Evolutionary conservation across 2,797 vertebrate species (phyloP).

Genomic region (Sebastolobus altivelis): DNA sequence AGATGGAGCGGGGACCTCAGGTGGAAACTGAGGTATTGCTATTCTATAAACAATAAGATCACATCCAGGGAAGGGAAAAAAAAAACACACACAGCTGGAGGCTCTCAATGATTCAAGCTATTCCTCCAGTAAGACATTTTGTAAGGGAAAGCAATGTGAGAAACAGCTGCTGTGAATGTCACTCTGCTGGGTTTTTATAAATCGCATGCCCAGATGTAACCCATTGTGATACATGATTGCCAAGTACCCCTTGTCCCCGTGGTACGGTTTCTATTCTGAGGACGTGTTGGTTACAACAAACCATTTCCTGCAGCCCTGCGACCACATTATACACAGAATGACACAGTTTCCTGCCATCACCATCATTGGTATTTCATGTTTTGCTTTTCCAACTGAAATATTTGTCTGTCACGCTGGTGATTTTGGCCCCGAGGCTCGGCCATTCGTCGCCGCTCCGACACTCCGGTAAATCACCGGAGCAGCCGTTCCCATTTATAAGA

Average conservation of each 20-base stretch:
- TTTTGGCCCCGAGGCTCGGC: constrained; percentile 42
- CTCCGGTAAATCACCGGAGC: constrained; percentile 48
- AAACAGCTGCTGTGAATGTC: constrained; percentile 52
- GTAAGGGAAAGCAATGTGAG: constrained; percentile 30
- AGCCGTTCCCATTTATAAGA: constrained; percentile 41
- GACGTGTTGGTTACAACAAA: constrained; percentile 33
- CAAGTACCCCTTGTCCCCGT: constrained; percentile 10
- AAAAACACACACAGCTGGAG: constrained; percentile 42
- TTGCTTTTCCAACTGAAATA: constrained; percentile 39
- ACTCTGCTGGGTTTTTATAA: constrained; percentile 51
- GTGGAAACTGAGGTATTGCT: constrained; percentile 63
- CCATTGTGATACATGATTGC: constrained; percentile 51
- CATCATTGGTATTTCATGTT: constrained; percentile 35
- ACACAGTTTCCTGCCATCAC: constrained; percentile 30
- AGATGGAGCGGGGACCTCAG: constrained; percentile 67
- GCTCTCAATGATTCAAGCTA: constrained; percentile 44
- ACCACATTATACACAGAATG: constrained; percentile 25
- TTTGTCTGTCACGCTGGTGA: constrained; percentile 54
- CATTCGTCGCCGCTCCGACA: constrained; percentile 54
- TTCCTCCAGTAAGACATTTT: constrained; percentile 34
- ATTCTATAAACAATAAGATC: constrained; percentile 68
- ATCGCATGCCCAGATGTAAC: constrained; percentile 56
- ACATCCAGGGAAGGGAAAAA: constrained; percentile 20
- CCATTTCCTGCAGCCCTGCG: constrained; percentile 43
- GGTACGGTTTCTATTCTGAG: constrained; percentile 28